Base-by-base conservation (phyloP, 1,140 invertebrate species). In the Telenomus remus region DNA sequence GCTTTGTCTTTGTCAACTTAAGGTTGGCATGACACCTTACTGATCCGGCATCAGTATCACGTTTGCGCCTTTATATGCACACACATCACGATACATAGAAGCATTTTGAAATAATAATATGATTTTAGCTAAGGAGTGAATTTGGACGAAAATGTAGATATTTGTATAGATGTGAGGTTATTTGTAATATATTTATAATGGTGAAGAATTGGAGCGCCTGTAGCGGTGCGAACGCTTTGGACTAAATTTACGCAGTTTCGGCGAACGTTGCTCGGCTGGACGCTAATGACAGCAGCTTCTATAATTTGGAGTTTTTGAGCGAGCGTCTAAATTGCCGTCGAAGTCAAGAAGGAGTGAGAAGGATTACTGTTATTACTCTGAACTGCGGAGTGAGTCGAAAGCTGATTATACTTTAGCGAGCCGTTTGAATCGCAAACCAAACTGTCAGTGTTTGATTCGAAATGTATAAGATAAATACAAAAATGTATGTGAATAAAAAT, bases 331-430 rank as follows among this genome's bases (percentile, higher is more conserved):
- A 87, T 86, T 86, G 85, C 84, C 75, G 84, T 65, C 79, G 70
- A 60, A 68, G 65, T 57, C 56, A 46, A 69, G 72, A 65, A 59
- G 55, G 68, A 85, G 79, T 79, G 78, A 84, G 81, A 84, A 80
- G 85, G 82, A 87, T 87, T 86, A 87, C 86, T 87, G 86, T 88
- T 88, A 87, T 88, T 88, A 87, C 84, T 81, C 76, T 76, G 79
- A 79, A 81, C 81, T 78, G 69, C 85, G 77, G 82, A 83, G 78
- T 83, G 84, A 82, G 82, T 82, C 83, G 80, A 80, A 85, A 81
- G 80, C 85, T 85, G 84, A 86, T 86, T 86, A 84, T 85, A 86
- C 83, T 84, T 85, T 80, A 83, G 85, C 84, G 78, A 84, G 82
- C 83, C 79, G 80, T 79, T 80, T 80, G 78, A 80, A 82, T 80